Conservation (phyloP, 2,888 invertebrate genomes). For the Caenorhabditis auriculariae region DNA sequence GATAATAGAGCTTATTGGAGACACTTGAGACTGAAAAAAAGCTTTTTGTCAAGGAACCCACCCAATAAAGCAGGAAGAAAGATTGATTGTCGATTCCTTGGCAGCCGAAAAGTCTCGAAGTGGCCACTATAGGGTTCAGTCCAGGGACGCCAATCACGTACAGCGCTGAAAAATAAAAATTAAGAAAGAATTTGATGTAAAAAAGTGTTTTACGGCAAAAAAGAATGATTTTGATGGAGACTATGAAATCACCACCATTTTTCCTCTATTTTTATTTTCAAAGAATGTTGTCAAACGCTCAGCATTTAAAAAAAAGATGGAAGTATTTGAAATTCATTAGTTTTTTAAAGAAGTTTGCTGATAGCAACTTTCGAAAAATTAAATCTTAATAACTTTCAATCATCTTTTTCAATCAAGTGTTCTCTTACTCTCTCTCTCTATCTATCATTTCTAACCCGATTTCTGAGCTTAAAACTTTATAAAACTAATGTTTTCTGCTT, state of each 20-base stretch:
- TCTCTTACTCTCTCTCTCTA: no score
- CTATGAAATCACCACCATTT: no score
- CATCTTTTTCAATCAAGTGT: no score
- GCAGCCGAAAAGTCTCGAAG: slow-evolving; percentile 52
- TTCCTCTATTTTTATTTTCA: neutral
- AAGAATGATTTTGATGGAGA: no score
- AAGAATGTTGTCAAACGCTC: no score
- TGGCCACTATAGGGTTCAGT: slow-evolving; percentile 58
- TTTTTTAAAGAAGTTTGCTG: no score
- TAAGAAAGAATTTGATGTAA: neutral
- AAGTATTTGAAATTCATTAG: no score
- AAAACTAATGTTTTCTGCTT: neutral
- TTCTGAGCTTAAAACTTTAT: neutral
- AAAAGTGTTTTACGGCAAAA: neutral
- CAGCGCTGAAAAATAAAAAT: slow-evolving; percentile 41
- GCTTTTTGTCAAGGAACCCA: slow-evolving; percentile 6
- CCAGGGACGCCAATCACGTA: slow-evolving; percentile 56
- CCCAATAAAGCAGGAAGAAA: slow-evolving; percentile 55
- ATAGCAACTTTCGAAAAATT: no score
- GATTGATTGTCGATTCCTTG: slow-evolving; percentile 51
- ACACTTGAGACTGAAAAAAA: neutral
- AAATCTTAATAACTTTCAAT: no score
- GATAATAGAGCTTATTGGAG: no score
- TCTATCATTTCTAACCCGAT: no score
- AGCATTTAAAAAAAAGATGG: no score